A percentile compares a stretch with the other conserved stretches of the same genome.
phyloP scores from a whole-genome alignment of 1,140 invertebrate genomes.

The Euwallacea fornicatus region DNA sequence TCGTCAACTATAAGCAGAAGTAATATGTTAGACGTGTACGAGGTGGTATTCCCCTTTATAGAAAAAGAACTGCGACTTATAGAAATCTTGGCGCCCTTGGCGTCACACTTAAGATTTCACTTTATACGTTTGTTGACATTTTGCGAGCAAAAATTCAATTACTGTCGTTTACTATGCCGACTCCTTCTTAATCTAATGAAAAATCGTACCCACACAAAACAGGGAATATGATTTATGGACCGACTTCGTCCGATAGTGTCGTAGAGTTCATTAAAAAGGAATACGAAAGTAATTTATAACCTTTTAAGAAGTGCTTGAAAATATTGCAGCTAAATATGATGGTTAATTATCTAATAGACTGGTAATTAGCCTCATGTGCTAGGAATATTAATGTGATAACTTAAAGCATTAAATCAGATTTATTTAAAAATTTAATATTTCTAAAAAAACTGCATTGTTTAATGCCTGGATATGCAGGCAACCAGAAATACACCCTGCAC shows the following conservation, averaged over 20 bases:
- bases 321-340: constrained; percentile 1
- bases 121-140: constrained; percentile 4
- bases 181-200: no score
- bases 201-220: background rate
- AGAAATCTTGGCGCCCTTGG: constrained; percentile 14
- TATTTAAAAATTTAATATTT: no score
- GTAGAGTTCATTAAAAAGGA: background rate
- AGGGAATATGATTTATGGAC: background rate
- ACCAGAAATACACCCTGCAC: no score
- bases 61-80: background rate
- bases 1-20: constrained; percentile 11
- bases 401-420: no score
- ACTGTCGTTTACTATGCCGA: no score
- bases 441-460: no score
- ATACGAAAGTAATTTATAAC: constrained; percentile 13
- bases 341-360: constrained; percentile 6
- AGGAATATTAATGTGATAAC: background rate
- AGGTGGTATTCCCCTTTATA: constrained; percentile 1
- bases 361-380: background rate
- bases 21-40: constrained; percentile 3
- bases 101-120: constrained; percentile 4
- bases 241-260: background rate
- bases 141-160: background rate
- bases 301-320: constrained; percentile 2
- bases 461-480: no score